phyloP scores from a whole-genome alignment of 2,797 vertebrate genomes.

The Catostomus latipinnis region DNA sequence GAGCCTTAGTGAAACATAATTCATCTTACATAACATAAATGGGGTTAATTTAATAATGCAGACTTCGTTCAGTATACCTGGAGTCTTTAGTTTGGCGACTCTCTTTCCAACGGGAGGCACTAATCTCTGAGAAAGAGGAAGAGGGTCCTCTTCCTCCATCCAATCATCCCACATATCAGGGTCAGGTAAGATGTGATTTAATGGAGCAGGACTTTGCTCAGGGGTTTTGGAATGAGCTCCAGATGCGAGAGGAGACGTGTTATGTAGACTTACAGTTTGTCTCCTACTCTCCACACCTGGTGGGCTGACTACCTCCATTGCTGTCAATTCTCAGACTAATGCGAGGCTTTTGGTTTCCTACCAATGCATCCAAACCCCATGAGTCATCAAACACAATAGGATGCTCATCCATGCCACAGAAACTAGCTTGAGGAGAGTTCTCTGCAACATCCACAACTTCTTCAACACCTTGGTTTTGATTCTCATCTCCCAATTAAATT shows the following conservation, averaged over 20 bases:
- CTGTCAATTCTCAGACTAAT: slow-evolving; percentile 77
- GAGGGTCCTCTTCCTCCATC: slow-evolving; percentile 69
- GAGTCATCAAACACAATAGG: slow-evolving; percentile 76
- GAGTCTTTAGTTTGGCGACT: slow-evolving; percentile 72
- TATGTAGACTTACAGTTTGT: not conserved
- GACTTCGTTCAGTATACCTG: slow-evolving; percentile 75
- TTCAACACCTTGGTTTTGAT: not conserved
- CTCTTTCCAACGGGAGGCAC: slow-evolving; percentile 26
- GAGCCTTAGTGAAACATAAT: not conserved
- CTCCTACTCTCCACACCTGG: slow-evolving; percentile 19
- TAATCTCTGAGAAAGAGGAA: slow-evolving; percentile 76
- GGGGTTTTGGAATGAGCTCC: slow-evolving; percentile 20
- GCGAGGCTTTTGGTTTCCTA: slow-evolving; percentile 40
- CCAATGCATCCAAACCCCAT: slow-evolving; percentile 71
- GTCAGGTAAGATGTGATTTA: slow-evolving; percentile 74
- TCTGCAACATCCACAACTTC: not conserved
- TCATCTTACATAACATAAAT: not conserved
- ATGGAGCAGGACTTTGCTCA: slow-evolving; percentile 27
- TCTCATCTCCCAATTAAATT: not conserved
- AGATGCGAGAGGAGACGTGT: not conserved
- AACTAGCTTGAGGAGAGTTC: slow-evolving; percentile 65
- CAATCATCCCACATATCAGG: slow-evolving; percentile 84
- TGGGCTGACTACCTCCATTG: slow-evolving; percentile 54
- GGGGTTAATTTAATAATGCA: not conserved
- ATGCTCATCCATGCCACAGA: slow-evolving; percentile 76